These are phyloP conservation scores for Lepilemur septentrionalis DNA, from an alignment of 2,797 vertebrate species.

Conservation along the genomic window DNA sequence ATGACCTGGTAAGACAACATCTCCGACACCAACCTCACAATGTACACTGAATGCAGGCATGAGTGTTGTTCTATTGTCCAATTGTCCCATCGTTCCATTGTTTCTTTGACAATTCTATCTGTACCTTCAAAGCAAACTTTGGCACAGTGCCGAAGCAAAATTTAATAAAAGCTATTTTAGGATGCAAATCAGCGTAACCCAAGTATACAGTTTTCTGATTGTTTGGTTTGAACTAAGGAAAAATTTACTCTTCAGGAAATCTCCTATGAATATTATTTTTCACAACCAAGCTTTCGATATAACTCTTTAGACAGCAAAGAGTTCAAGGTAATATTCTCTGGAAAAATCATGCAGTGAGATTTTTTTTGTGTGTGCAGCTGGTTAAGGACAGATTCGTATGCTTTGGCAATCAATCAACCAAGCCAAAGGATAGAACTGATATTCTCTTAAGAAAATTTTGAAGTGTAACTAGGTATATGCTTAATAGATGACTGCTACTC, in stretches of 20 bases:
- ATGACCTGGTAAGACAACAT: neutral
- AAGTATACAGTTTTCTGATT: conserved; percentile 10
- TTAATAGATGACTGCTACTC: neutral
- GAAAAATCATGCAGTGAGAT: conserved; percentile 1
- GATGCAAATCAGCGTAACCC: conserved; percentile 40
- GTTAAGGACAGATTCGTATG: neutral
- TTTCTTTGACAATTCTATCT: neutral
- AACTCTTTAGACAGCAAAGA: neutral
- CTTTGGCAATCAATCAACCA: neutral
- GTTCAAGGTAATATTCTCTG: conserved; percentile 30
- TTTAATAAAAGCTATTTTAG: conserved; percentile 53
- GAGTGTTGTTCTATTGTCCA: neutral
- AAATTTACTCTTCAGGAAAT: neutral
- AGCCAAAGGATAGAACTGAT: neutral
- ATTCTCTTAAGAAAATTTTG: conserved; percentile 11
- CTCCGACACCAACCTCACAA: neutral
- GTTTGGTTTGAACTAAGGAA: conserved; percentile 25
- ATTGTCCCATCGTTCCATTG: neutral
- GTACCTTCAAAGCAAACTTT: conserved; percentile 8
- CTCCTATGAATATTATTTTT: neutral
- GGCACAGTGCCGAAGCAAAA: conserved; percentile 46
- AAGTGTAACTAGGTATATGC: neutral
- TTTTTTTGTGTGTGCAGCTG: neutral
- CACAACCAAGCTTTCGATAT: neutral
- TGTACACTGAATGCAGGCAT: neutral